These are phyloP conservation scores for Tetrax tetrax DNA, from an alignment of 2,113 vertebrate species.

Conservation along the genomic window DNA sequence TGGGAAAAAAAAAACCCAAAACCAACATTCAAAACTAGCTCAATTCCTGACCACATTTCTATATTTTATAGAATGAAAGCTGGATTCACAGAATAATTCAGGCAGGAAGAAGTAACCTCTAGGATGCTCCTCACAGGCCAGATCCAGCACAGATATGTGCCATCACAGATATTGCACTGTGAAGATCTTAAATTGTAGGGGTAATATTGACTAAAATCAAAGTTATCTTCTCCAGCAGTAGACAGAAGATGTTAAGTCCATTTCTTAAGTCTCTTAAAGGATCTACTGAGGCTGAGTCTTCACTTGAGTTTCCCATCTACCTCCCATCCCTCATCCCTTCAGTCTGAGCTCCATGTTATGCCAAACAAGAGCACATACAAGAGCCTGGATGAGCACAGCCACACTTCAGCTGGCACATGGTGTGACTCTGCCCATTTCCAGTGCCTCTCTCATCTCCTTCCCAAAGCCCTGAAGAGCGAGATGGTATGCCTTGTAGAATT, in stretches of 20 bases:
- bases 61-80: not conserved
- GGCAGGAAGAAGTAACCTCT: not conserved
- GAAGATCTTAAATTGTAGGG: not conserved
- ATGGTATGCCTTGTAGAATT: not conserved
- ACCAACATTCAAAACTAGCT: not conserved
- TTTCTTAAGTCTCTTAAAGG: not conserved
- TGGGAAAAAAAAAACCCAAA: not conserved
- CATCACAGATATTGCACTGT: not conserved
- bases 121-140: not conserved
- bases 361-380: not conserved
- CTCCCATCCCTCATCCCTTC: not conserved
- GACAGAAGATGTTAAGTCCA: not conserved
- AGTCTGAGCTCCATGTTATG: not conserved
- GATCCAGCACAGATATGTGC: not conserved
- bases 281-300: not conserved
- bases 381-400: not conserved
- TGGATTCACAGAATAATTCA: not conserved
- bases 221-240: not conserved
- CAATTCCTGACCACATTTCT: not conserved
- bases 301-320: not conserved
- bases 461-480: not conserved
- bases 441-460: not conserved
- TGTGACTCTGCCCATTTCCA: not conserved
- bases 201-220: not conserved
- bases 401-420: accelerated